Base-by-base conservation (phyloP, 1,140 invertebrate genomes). In the Neocloeon triangulifer region DNA sequence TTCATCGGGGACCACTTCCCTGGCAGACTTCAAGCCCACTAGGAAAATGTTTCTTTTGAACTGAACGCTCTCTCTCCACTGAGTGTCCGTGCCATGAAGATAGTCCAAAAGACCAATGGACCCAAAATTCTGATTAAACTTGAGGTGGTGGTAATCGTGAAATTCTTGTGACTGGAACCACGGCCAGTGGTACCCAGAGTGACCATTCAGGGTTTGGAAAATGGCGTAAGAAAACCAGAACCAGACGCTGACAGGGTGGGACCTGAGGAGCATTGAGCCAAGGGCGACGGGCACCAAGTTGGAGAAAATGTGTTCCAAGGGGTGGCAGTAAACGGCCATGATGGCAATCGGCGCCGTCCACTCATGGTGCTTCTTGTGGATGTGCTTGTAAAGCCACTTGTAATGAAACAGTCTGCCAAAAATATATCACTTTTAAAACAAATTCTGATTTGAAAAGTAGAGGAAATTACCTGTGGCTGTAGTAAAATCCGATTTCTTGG, bases 171-270 rank as follows among this genome's bases (percentile, higher is more conserved):
- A 63, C 1, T 58, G 53, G 21, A 64, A 45, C 29, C 64, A 52
- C 4, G 64, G 64, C 16, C 67, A 53, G 42, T 67, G 64, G 38
- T 65, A 67, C 4, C 64, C 64, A 35, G 55, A 58, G 41, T 67
- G 64, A 19, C 56, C 45, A 32, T 61, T 57, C 1, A 62, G 53
- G 4, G 62, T 67, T 5, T 54, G 54, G 13, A 59, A 33, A 17
- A 58, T 42, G 4, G 55, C 59, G 13, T 63, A 32, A 3, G 42
- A 42, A 33, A 60, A 27, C 14, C 56, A 57, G 37, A 59, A 55
- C 33, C 56, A 54, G 39, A 59, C 59, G 8, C 59, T 43, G 12
- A 50, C 39, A 1, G 52, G 45, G n/a, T 62, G 37, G 19, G 45
- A 40, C 61, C 45, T 0, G 63, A 14, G 1, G 61, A 31, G 10